These are phyloP conservation scores for Poeciliopsis presidionis DNA, from an alignment of 2,797 vertebrate species.

Conservation along the genomic window DNA sequence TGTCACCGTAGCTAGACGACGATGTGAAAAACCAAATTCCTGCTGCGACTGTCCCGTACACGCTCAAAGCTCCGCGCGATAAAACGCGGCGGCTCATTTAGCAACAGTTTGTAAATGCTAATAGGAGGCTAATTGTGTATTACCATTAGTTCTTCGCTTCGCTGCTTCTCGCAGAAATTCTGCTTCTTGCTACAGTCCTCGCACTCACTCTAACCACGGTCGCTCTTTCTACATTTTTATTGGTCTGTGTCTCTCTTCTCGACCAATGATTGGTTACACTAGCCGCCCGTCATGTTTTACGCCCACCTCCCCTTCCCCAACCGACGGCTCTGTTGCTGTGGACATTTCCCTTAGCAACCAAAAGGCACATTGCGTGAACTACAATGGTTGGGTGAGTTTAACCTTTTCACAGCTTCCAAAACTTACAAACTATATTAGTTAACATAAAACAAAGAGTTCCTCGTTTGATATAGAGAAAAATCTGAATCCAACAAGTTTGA, in stretches of 20 bases:
- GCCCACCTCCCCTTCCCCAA: conserved; percentile 1
- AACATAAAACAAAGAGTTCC: neutral
- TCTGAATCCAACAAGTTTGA: neutral
- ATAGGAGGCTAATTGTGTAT: conserved; percentile 11
- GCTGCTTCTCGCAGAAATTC: conserved; percentile 15
- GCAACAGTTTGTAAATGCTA: neutral
- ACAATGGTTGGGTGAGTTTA: neutral
- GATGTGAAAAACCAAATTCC: neutral
- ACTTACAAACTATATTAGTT: neutral
- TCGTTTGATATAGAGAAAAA: neutral
- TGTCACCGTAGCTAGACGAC: conserved; percentile 10
- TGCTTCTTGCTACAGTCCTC: conserved; percentile 15
- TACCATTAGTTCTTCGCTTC: conserved; percentile 64
- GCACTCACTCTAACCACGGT: conserved; percentile 52
- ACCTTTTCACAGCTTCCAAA: neutral
- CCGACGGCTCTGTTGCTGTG: conserved; percentile 50
- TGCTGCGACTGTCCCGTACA: neutral
- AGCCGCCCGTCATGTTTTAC: conserved; percentile 40
- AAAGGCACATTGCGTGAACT: neutral
- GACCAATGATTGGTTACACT: conserved; percentile 35
- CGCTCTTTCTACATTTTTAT: conserved; percentile 38
- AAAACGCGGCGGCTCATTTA: neutral
- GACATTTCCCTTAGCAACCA: conserved; percentile 73
- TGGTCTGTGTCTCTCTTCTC: conserved; percentile 24
- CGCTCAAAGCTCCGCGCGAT: neutral